phyloP scores from a whole-genome alignment of 2,888 invertebrate species.

The Melieria picta region DNA sequence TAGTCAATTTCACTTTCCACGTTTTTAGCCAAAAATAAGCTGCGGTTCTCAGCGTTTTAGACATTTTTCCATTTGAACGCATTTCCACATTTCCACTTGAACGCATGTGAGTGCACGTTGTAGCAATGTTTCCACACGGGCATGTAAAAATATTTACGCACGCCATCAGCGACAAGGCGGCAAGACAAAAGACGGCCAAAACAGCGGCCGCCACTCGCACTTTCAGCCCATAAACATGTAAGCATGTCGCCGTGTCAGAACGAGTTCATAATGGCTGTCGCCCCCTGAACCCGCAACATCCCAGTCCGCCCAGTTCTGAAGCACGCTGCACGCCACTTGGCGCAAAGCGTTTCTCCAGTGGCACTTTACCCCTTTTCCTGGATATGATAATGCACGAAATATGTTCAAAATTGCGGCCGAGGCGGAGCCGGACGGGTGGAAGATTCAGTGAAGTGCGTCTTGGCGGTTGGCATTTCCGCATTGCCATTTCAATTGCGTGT shows the following conservation, averaged over 20 bases:
- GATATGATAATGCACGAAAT: constrained; percentile 2
- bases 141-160: constrained; percentile 9
- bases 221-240: constrained; percentile 21
- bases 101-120: constrained; percentile 47
- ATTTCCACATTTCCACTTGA: constrained; percentile 29
- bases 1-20: too few species aligned
- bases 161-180: neutral
- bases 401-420: constrained; percentile 8
- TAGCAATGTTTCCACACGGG: constrained; percentile 22
- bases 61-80: too few species aligned
- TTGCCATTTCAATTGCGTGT: too few species aligned
- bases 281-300: too few species aligned
- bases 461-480: too few species aligned
- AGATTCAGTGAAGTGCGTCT: too few species aligned
- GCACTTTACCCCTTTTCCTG: neutral
- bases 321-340: constrained; percentile 16
- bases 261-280: constrained; percentile 22
- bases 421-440: too few species aligned
- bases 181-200: neutral
- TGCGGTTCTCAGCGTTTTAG: too few species aligned
- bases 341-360: neutral
- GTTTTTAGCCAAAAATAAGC: too few species aligned
- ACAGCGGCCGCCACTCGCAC: neutral
- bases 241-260: constrained; percentile 46
- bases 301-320: neutral